Evolutionary conservation across 2,888 invertebrate species (phyloP), one percentile per base, ranked within the genome.

Genomic region (Lithophane socia): DNA sequence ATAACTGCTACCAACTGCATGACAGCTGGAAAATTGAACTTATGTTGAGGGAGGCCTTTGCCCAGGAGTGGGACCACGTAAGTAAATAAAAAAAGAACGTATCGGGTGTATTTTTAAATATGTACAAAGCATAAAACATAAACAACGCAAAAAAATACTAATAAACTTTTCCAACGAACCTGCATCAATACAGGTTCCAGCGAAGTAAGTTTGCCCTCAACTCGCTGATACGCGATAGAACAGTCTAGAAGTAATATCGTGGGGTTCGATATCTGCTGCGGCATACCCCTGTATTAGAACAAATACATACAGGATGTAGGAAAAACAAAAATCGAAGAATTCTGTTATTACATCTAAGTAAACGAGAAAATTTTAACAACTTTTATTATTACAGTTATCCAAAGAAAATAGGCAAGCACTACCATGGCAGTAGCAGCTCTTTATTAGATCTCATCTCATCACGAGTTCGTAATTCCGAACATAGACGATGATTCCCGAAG

Each of bases 101-200:
- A 2, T 44, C 44, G 44, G 3, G 44, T 44, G 12, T 44, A 12
- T 37, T 37, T 37, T 37, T 37, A 37, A 37, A 37, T 37, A 37
- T 37, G 3, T 37, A 37, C n/a, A 44, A 12, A n/a, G 16, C 21
- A 2, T 65, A 10, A 1, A 61, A 61, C 7, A 37, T 37, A 5
- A 61, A 58, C 2, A 7, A 1, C 1, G 16, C 1, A 8, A 21
- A 13, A 37, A 42, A 63, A 37, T n/a, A n/a, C 8, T 13, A 29
- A 24, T 9, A 13, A 73, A 1, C 1, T 44, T 21, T 13, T 18
- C 12, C 37, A 69, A 85, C 85, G 85, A 88, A 98, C 98, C 97
- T 99, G 99, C 96, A 99, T 97, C 88, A 99, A 97, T 44, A 99
- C 98, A 0, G 99, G 99, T 91, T 99, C 99, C 74, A 99, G 96